Conservation (phyloP, 2,797 vertebrate genomes). For the Psittacula derbiana region DNA sequence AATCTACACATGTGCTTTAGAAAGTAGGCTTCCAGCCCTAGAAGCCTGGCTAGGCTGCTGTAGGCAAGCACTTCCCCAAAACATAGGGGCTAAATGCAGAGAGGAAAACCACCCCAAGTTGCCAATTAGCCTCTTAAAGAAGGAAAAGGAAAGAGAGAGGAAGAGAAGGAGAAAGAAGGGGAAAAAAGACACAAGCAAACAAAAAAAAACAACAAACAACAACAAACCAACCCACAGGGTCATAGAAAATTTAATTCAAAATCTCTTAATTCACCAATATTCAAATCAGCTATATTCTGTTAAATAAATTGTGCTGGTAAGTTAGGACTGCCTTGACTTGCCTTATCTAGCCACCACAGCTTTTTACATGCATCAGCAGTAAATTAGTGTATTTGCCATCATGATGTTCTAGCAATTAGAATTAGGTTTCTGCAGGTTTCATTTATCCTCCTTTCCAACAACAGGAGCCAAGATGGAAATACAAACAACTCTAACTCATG, state of each 20-base stretch:
- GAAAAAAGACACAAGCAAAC: not conserved
- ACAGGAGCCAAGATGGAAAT: not conserved
- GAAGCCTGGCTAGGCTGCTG: not conserved
- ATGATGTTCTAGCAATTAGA: not conserved
- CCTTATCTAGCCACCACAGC: constrained; percentile 27
- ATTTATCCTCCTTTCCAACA: not conserved
- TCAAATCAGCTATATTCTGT: not conserved
- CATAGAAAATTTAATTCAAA: not conserved
- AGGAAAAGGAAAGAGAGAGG: not conserved
- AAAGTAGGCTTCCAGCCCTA: not conserved
- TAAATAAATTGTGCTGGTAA: constrained; percentile 24
- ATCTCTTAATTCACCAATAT: not conserved
- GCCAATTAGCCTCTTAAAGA: not conserved
- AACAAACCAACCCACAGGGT: not conserved
- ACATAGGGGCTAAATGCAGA: not conserved
- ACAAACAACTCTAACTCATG: not conserved
- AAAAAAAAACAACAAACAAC: not conserved
- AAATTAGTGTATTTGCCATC: constrained; percentile 25
- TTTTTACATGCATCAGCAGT: constrained; percentile 23
- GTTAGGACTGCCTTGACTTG: constrained; percentile 23
- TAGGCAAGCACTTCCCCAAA: not conserved
- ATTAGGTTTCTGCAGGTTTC: constrained; percentile 24
- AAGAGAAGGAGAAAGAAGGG: not conserved
- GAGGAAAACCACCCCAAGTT: not conserved
- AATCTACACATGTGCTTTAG: not conserved